Evolutionary conservation across 2,113 vertebrate species (phyloP), one percentile per base, ranked within the genome.

Genomic region (Passerina amoena): DNA sequence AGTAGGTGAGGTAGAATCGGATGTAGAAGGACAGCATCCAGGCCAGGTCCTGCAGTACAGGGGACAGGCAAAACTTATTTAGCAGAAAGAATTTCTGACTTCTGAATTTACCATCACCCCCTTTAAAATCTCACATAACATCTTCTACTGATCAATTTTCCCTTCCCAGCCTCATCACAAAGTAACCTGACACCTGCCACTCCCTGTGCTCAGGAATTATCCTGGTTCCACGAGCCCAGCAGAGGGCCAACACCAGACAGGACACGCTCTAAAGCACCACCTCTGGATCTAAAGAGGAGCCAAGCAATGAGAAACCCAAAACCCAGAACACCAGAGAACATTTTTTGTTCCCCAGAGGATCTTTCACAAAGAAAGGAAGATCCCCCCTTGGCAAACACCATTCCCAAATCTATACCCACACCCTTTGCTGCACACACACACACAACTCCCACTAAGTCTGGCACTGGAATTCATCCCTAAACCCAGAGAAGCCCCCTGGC

Each of bases 21-120:
- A 92, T 25, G 17, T 98, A 98, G 97, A 98, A 98, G 69, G 94
- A 97, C 93, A 97, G 45, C 98, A 98, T 98, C 98, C 98, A 98
- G 87, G 97, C 97, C 96, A 98, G 48, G 90, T 98, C 98, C 98
- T 98, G 92, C 4, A 72, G 56, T 5, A 18, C 0, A 68, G 16
- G 19, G 63, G 42, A 71, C 38, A 95, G 44, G 56, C 12, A 80
- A 70, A 87, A 72, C 17, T 35, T 76, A 15, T 48, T 45, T 56
- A 84, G 53, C 42, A 89, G 24, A 31, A 60, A 31, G 17, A 53
- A 91, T 9, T 75, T 81, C 12, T 61, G 40, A 20, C 22, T 79
- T 72, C 38, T 56, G 15, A 78, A 80, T 61, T 86, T 37, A 79
- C 57, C 53, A 40, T 14, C 37, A 8, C 1, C 57, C 12, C 40